Base-by-base conservation (phyloP, 2,888 invertebrate genomes). In the Mimachlamys varia region DNA sequence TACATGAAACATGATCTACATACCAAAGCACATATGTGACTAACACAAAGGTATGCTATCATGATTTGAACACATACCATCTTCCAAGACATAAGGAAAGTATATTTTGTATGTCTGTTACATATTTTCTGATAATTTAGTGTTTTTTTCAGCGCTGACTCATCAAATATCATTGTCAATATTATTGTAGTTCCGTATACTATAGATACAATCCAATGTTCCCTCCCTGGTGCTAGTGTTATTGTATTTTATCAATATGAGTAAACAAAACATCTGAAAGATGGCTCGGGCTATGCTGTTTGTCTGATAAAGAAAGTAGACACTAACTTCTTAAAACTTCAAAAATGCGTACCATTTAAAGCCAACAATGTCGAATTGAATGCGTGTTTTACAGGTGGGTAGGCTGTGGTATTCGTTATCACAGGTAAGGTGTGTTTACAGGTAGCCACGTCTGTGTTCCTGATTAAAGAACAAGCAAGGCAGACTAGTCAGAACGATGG, bases 401-500 rank as follows among this genome's bases (percentile, higher is more conserved):
- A 27, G 12, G 4, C 4, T 76, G 76, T 76, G 76, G 76, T 33
- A 76, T 76, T 76, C 76, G 7, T 33, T 33, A 76, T 76, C 76
- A 76, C 76, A 76, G 76, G 76, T 76, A n/a, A 76, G 76, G 76
- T 76, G 76, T 33, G 76, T 33, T 76, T 27, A 76, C 76, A 33
- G 76, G 76, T 76, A 76, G 76, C 33, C 76, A 33, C 7, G 76
- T 76, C 76, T 33, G 76, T 33, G 0, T 33, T 33, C 76, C 33
- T 76, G 76, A 76, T 76, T 76, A 76, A 76, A 76, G 76, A 76
- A 76, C 76, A 33, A 76, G 76, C 33, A 76, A 33, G 33, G 76
- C 76, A 76, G 76, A 76, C 76, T 76, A 76, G 76, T 76, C 76
- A 76, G 76, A 76, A 76, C 76, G 76, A 76, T 76, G 76, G 33